A percentile compares a stretch with the other conserved stretches of the same genome.
Conservation (phyloP, 2,888 invertebrate species). For the Empis stercorea region DNA sequence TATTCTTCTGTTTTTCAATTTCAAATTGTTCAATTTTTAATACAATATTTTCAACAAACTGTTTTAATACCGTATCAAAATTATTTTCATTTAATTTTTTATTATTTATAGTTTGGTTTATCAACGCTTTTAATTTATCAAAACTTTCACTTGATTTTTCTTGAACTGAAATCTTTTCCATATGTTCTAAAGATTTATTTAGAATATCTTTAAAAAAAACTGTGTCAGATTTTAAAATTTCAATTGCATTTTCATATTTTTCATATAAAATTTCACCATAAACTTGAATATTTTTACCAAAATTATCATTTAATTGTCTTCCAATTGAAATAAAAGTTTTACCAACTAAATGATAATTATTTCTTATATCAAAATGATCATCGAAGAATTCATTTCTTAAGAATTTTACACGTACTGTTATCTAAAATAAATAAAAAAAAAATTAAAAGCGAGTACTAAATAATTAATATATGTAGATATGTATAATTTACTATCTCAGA, state of each 20-base stretch:
- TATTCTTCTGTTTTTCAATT: slow-evolving; percentile 33
- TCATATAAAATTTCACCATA: slow-evolving; percentile 54
- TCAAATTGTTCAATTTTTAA: slow-evolving; percentile 26
- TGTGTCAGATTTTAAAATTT: slow-evolving; percentile 20
- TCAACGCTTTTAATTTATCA: slow-evolving; percentile 26
- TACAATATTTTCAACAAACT: slow-evolving; percentile 27
- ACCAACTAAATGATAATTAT: slow-evolving; percentile 58
- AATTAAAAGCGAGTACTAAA: too few relatives aligned
- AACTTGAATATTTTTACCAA: slow-evolving; percentile 44
- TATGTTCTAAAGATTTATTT: slow-evolving; percentile 19
- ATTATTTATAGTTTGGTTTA: slow-evolving; percentile 33
- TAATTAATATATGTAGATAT: too few relatives aligned
- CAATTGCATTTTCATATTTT: slow-evolving; percentile 45
- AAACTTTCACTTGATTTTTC: slow-evolving; percentile 23
- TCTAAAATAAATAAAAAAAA: slow-evolving; percentile 24
- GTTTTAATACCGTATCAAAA: slow-evolving; percentile 19
- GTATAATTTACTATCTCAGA: slow-evolving; percentile 26
- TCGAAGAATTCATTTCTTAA: slow-evolving; percentile 74
- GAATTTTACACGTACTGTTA: slow-evolving; percentile 63
- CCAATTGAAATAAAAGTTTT: slow-evolving; percentile 65
- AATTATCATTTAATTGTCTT: slow-evolving; percentile 29
- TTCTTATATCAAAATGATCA: slow-evolving; percentile 76
- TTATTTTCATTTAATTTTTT: slow-evolving; percentile 18
- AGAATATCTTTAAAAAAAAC: slow-evolving; percentile 20
- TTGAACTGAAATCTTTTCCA: slow-evolving; percentile 13